Evolutionary conservation across 2,113 vertebrate genomes (phyloP).

Genomic region (Pluvialis apricaria): DNA sequence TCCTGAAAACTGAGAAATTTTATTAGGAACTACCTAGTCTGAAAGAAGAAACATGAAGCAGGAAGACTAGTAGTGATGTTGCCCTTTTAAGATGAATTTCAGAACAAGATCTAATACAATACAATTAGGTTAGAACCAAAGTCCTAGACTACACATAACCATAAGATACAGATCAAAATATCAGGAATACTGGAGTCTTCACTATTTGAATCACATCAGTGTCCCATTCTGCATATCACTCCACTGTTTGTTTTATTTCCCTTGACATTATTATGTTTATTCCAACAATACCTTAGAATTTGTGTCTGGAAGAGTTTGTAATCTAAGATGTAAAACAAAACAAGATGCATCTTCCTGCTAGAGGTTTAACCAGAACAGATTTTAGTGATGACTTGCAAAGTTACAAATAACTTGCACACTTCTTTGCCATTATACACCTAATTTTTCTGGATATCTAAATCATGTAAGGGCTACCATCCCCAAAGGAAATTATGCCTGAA

Average conservation of each 20-base stretch:
- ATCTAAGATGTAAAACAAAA: neutral
- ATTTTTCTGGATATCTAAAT: neutral
- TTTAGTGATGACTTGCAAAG: neutral
- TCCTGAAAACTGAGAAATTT: neutral
- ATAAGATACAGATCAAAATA: neutral
- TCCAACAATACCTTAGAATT: neutral
- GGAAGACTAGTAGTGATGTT: neutral
- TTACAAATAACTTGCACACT: neutral
- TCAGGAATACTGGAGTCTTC: rapidly evolving
- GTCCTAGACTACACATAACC: neutral
- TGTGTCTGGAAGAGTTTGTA: neutral
- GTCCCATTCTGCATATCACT: neutral
- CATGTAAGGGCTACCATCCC: neutral
- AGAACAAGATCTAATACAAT: neutral
- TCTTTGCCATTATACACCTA: neutral
- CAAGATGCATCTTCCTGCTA: neutral
- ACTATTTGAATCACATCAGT: neutral
- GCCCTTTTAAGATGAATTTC: neutral
- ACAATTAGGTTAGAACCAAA: neutral
- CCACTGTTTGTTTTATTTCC: neutral
- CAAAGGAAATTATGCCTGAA: neutral
- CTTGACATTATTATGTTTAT: neutral
- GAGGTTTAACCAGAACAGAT: neutral
- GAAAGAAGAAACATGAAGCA: neutral
- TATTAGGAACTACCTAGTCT: neutral